Base-by-base conservation (phyloP, 2,888 invertebrate species). In the Hydroisotoma schaefferi region DNA sequence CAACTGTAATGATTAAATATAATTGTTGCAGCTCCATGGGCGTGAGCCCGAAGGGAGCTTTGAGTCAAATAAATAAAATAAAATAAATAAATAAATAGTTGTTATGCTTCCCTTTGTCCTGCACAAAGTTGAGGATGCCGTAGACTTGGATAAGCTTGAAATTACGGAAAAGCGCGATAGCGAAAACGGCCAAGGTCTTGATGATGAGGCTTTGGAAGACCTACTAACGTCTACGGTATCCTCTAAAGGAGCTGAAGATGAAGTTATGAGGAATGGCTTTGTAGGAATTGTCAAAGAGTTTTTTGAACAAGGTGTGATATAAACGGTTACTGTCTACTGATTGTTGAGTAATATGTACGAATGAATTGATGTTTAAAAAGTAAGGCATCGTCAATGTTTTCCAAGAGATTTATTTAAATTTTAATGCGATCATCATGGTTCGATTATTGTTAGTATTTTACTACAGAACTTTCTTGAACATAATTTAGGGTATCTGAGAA, bases 261-360 rank as follows among this genome's bases (percentile, higher is more conserved):
- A 46, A 26, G 2, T 54, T 10, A 23, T 60, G 28, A 23, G 37
- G 20, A 43, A 55, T 5, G 49, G 63, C 29, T 46, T 63, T 37
- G 3, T 22, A 0, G 22, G 5, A 0, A 20, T 63, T 1, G n/a
- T 57, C 12, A n/a, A 18, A 18, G 63, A 63, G 25, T 43, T 63
- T 25, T 43, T 57, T 28, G 51, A 54, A 2, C 60, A 63, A 44
- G 63, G 63, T 2, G 48, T 63, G 22, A 23, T 63, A 15, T 63
- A 63, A 55, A 15, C 26, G 23, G 22, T 33, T 33, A 37, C 38
- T 40, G 28, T 20, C 18, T 52, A 15, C 27, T 52, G 27, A 29
- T 52, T 8, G 2, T 38, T 28, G 18, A 26, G 43, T 55, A 15
- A 33, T 33, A 6, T 15, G 18, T 29, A 10, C 22, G 27, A 22